phyloP scores from a whole-genome alignment of 1,140 invertebrate species.

The Magallana ariakensis region DNA sequence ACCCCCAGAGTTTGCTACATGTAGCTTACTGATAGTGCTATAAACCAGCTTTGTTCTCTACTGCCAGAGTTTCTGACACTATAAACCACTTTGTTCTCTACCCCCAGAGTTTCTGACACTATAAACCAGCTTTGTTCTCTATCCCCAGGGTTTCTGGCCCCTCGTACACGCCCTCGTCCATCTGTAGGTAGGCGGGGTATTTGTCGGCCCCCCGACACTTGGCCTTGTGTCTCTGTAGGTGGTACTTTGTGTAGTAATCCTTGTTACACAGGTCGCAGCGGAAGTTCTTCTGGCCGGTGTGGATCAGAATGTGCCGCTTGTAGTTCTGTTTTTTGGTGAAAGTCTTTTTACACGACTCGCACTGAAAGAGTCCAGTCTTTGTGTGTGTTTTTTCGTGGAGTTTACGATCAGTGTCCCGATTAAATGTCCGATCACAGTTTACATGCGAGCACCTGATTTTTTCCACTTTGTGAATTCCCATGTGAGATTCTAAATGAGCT shows the following conservation, averaged over 20 bases:
- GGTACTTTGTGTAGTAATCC: slow-evolving; percentile 65
- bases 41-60: no score
- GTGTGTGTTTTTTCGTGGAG: slow-evolving; percentile 69
- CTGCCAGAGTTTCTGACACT: no score
- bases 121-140: not conserved
- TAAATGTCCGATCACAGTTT: slow-evolving; percentile 77
- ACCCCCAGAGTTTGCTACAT: no score
- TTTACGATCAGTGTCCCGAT: slow-evolving; percentile 58
- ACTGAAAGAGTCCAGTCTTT: slow-evolving; percentile 60
- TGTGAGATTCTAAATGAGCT: slow-evolving; percentile 81
- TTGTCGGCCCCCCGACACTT: slow-evolving; percentile 60
- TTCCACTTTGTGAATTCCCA: slow-evolving; percentile 80
- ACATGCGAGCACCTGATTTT: slow-evolving; percentile 80
- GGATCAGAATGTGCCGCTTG: slow-evolving; percentile 80
- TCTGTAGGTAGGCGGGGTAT: not conserved
- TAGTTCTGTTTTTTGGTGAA: slow-evolving; percentile 76
- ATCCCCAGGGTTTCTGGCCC: not conserved
- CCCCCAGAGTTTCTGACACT: no score
- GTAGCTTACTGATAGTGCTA: no score
- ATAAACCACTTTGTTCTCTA: no score
- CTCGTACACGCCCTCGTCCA: not conserved
- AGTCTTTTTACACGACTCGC: slow-evolving; percentile 57
- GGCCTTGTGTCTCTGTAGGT: slow-evolving; percentile 63
- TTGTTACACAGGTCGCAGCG: slow-evolving; percentile 81
- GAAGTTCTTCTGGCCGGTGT: slow-evolving; percentile 80